These are phyloP conservation scores for Leptogaster cylindrica DNA, from an alignment of 2,888 invertebrate species.

Conservation along the genomic window DNA sequence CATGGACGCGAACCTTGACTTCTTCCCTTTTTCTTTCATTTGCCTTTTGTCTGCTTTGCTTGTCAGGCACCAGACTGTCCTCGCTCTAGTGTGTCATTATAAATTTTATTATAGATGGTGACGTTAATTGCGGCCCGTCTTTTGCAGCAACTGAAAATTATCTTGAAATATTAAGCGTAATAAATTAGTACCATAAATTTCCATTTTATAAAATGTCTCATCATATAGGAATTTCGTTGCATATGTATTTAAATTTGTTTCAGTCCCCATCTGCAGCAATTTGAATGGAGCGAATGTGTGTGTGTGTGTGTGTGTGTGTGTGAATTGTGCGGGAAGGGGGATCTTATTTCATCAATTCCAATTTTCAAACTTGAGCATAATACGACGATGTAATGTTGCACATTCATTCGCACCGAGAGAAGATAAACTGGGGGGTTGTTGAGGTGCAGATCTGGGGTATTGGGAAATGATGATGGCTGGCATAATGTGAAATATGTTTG, in stretches of 20 bases:
- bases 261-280: not conserved
- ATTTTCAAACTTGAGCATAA: conserved; percentile 28
- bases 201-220: conserved; percentile 49
- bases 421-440: too few species aligned
- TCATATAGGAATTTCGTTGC: conserved; percentile 2
- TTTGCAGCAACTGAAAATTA: conserved; percentile 49
- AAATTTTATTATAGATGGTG: conserved; percentile 50
- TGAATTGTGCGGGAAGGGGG: not conserved
- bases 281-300: conserved; percentile 5
- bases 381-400: conserved; percentile 9
- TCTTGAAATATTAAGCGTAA: conserved; percentile 54
- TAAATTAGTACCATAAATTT: conserved; percentile 58
- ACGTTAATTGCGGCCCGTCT: conserved; percentile 51
- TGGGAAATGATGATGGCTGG: not conserved
- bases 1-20: too few species aligned
- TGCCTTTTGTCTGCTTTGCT: not conserved
- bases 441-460: not conserved
- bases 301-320: conserved; percentile 9
- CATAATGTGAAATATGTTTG: conserved; percentile 29
- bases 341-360: conserved; percentile 39
- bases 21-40: not conserved
- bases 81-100: not conserved
- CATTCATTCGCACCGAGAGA: not conserved
- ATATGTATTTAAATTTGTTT: conserved; percentile 3
- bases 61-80: not conserved